Evolutionary conservation across 1,140 invertebrate genomes (phyloP).

Genomic region (Psilanteris sp.): DNA sequence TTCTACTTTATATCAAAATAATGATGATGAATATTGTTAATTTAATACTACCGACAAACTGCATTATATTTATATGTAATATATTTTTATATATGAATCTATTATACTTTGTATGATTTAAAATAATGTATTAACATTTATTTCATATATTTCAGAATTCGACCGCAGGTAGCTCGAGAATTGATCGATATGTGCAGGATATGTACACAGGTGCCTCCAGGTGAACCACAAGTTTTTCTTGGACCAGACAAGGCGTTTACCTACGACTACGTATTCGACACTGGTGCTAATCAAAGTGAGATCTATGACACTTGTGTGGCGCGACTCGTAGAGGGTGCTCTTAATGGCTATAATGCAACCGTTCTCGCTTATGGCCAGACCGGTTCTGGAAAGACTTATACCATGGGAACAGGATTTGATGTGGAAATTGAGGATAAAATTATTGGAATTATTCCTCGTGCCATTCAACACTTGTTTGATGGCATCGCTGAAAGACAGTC

Average conservation of each 20-base stretch:
- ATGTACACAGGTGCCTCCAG: conserved; percentile 92
- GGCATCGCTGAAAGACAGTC: conserved; percentile 86
- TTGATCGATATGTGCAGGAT: conserved; percentile 96
- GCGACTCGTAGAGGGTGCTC: conserved; percentile 90
- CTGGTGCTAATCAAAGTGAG: conserved; percentile 86
- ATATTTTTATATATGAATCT: no score
- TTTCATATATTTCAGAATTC: conserved; percentile 85
- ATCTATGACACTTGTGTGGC: conserved; percentile 94
- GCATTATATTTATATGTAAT: background rate
- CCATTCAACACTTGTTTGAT: conserved; percentile 93
- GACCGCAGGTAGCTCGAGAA: conserved; percentile 95
- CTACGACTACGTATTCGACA: conserved; percentile 97
- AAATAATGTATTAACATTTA: background rate
- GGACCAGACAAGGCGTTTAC: conserved; percentile 97
- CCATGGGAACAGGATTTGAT: conserved; percentile 99
- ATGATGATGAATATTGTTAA: no score
- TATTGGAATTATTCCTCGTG: conserved; percentile 95
- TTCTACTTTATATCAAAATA: no score
- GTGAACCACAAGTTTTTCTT: conserved; percentile 94
- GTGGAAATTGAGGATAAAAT: conserved; percentile 83
- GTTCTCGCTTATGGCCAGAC: conserved; percentile 98
- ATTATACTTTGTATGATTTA: no score
- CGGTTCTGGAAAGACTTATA: conserved; percentile 98
- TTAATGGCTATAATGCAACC: conserved; percentile 97
- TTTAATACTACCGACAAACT: no score